Evolutionary conservation across 2,113 vertebrate species (phyloP).

Genomic region (Phalacrocorax aristotelis): DNA sequence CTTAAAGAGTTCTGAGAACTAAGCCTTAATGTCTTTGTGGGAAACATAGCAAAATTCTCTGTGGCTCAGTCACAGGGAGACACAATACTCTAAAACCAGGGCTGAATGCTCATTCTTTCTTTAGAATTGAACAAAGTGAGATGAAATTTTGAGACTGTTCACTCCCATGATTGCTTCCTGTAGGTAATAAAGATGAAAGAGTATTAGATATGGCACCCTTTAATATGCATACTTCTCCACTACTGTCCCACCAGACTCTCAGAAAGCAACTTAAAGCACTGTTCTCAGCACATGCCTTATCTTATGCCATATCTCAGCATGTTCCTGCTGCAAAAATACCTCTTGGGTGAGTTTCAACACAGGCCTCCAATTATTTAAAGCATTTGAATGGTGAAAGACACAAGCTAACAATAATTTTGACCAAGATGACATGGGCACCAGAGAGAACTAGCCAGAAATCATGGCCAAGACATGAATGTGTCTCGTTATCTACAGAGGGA

Average conservation of each 20-base stretch:
- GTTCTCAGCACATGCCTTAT: neutral
- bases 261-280: neutral
- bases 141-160: neutral
- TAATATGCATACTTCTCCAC: neutral
- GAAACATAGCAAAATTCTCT: neutral
- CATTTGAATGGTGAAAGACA: neutral
- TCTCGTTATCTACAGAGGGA: neutral
- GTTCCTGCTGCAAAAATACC: neutral
- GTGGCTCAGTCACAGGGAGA: neutral
- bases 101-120: neutral
- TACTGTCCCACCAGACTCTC: neutral
- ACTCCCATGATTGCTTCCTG: neutral
- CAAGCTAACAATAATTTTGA: neutral
- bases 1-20: neutral
- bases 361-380: neutral
- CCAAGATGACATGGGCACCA: neutral
- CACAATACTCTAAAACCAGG: neutral
- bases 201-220: neutral
- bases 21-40: neutral
- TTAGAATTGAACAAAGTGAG: neutral
- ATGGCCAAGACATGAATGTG: neutral
- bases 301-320: neutral
- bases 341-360: neutral
- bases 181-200: neutral
- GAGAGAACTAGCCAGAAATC: neutral